Percentiles rank a stretch among this genome's conserved stretches.
phyloP scores from a whole-genome alignment of 2,888 invertebrate genomes.

The Galerucella nymphaeae region DNA sequence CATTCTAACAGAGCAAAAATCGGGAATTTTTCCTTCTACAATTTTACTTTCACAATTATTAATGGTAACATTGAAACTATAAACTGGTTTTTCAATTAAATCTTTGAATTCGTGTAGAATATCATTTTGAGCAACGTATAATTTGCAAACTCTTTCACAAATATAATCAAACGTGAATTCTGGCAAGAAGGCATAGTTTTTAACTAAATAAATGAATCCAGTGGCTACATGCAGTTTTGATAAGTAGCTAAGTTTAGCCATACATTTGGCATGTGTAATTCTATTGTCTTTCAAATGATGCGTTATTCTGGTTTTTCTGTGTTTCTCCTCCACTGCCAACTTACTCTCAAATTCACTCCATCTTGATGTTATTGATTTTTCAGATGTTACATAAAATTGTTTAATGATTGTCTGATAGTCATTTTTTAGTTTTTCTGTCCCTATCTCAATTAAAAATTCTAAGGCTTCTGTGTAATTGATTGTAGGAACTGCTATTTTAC shows the following conservation, averaged over 20 bases:
- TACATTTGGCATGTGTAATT: constrained; percentile 3
- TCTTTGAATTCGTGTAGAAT: constrained; percentile 32
- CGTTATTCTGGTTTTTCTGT: constrained; percentile 42
- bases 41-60: constrained; percentile 29
- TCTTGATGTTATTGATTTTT: constrained; percentile 32
- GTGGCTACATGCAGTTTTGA: constrained; percentile 45
- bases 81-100: constrained; percentile 38
- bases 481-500: constrained; percentile 47
- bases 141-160: constrained; percentile 38
- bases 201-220: constrained; percentile 48
- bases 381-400: constrained; percentile 38
- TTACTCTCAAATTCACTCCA: constrained; percentile 43
- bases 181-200: constrained; percentile 39
- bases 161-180: constrained; percentile 43
- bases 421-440: constrained; percentile 51
- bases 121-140: constrained; percentile 30
- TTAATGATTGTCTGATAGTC: constrained; percentile 49
- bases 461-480: constrained; percentile 46
- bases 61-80: constrained; percentile 38
- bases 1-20: constrained; percentile 47
- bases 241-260: constrained; percentile 46
- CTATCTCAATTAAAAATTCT: constrained; percentile 51
- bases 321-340: constrained; percentile 17
- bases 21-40: constrained; percentile 40
- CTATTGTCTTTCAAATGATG: constrained; percentile 28